Evolutionary conservation across 1,140 invertebrate species (phyloP), one percentile per base, ranked within the genome.

Genomic region (Teleopsis dalmanni): DNA sequence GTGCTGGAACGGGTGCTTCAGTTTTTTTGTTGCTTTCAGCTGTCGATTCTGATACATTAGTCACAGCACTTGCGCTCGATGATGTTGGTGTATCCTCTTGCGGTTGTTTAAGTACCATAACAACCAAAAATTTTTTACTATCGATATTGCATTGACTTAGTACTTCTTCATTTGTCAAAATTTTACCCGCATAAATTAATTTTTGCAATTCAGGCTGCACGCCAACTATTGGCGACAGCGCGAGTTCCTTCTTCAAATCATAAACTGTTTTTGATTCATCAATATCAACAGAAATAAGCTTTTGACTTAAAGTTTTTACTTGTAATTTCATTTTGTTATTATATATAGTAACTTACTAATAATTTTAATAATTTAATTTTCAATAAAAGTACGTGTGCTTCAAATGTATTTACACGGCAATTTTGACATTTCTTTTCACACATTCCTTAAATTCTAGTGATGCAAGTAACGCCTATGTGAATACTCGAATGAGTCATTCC

Each of bases 101-200:
- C 3, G 49, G 47, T 21, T 53, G 47, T 19, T 49, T 49, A 14
- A 53, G 31, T 55, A 47, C 47, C 91, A 97, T 95, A 54, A 96
- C 87, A 58, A 97, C 93, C 69, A 97, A 85, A 75, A 96, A 97
- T 74, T 95, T 97, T 62, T 91, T 93, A 63, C 94, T 91, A 73
- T 96, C 91, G 70, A 95, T 93, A 70, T 91, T 90, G 74, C 93
- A 95, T 56, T 87, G 84, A 57, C 79, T 81, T 48, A 95, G 61
- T 49, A 81, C 78, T 58, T 84, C 83, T 50, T 91, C 88, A 77
- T 96, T 92, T 47, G 80, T 81, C 56, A 95, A 76, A 66, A 95
- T 94, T 81, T 88, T 88, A 34, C 87, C 88, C 87, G 57, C 42
- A 78, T 78, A 58, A 51, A 54, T 53, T 3, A 53, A 37, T 42